Conservation (phyloP, 2,113 vertebrate genomes). For the Collichthys lucidus region DNA sequence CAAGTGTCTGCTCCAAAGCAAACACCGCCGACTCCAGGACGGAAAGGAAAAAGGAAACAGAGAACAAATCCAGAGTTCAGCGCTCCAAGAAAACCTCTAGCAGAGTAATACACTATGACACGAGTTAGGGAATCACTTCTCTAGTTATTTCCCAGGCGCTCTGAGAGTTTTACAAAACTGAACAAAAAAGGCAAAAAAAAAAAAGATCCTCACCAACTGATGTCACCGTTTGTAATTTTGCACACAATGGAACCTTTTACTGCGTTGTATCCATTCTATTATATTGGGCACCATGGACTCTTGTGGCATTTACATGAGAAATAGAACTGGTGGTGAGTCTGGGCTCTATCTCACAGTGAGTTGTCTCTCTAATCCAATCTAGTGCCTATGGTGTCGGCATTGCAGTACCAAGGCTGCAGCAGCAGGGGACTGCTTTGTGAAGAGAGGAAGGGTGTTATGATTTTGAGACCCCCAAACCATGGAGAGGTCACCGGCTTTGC, state of each 20-base stretch:
- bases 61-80: constrained; percentile 62
- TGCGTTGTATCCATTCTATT: constrained; percentile 89
- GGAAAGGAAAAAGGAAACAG: constrained; percentile 62
- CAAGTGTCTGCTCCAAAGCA: constrained; percentile 79
- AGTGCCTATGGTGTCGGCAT: constrained; percentile 84
- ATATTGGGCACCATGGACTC: constrained; percentile 85
- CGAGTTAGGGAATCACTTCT: constrained; percentile 64
- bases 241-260: constrained; percentile 87
- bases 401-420: constrained; percentile 87
- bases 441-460: constrained; percentile 87
- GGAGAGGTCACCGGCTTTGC: constrained; percentile 86
- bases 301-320: constrained; percentile 94
- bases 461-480: constrained; percentile 86
- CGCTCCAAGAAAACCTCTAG: constrained; percentile 52
- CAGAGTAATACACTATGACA: constrained; percentile 69
- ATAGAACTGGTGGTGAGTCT: constrained; percentile 84
- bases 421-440: constrained; percentile 90
- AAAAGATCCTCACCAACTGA: constrained; percentile 71
- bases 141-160: constrained; percentile 76
- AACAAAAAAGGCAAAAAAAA: constrained; percentile 60
- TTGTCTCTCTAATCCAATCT: constrained; percentile 93
- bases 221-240: constrained; percentile 87
- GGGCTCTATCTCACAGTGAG: constrained; percentile 87
- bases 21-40: constrained; percentile 71
- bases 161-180: constrained; percentile 71